Conservation (phyloP, 2,113 vertebrate species). For the Falco punctatus region DNA sequence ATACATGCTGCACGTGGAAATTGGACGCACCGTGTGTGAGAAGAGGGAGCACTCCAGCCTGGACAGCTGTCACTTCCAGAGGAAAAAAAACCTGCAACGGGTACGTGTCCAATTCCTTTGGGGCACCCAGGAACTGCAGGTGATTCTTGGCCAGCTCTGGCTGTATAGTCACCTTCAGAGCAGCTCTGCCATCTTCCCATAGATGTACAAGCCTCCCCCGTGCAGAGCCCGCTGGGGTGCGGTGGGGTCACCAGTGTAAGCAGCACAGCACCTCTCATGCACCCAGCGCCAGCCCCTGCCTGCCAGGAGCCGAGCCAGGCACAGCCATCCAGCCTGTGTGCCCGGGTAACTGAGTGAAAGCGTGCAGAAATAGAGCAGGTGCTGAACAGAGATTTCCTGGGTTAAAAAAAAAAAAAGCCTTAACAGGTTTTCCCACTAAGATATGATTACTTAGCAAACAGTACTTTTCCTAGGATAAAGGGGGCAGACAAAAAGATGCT, state of each 20-base stretch:
- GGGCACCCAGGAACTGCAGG: background rate
- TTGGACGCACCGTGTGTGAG: constrained; percentile 67
- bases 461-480: background rate
- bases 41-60: constrained; percentile 59
- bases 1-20: constrained; percentile 70
- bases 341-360: background rate
- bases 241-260: background rate
- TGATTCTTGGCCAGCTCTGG: background rate
- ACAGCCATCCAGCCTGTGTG: background rate
- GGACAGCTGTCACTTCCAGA: constrained; percentile 75
- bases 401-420: background rate
- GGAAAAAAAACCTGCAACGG: constrained; percentile 38
- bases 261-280: background rate
- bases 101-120: constrained; percentile 6
- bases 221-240: background rate
- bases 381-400: background rate
- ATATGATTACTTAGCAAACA: background rate
- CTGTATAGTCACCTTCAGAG: background rate
- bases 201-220: background rate
- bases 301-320: background rate
- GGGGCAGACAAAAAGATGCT: background rate
- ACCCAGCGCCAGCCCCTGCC: background rate
- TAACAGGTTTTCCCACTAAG: background rate
- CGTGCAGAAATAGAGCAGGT: background rate
- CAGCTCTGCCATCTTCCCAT: background rate